A percentile compares a stretch with the other conserved stretches of the same genome.
Evolutionary conservation across 2,797 vertebrate species (phyloP).

Genomic region (Prionace glauca): DNA sequence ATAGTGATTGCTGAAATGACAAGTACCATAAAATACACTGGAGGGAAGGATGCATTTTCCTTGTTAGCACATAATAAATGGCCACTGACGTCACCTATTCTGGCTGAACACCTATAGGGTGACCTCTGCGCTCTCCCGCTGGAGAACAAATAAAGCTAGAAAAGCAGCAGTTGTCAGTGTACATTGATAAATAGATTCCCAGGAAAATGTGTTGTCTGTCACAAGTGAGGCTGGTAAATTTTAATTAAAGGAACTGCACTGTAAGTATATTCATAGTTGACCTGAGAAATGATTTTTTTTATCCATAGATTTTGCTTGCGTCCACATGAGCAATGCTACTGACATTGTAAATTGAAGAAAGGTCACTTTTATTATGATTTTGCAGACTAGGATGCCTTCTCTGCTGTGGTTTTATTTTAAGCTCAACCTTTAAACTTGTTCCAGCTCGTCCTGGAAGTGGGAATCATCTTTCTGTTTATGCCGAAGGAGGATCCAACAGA

Average conservation of each 20-base stretch:
- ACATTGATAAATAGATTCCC: slow-evolving; percentile 25
- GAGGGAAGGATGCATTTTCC: slow-evolving; percentile 11
- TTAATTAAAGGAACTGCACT: slow-evolving; percentile 23
- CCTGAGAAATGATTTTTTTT: slow-evolving; percentile 23
- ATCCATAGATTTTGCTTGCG: not conserved
- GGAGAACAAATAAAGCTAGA: slow-evolving; percentile 28
- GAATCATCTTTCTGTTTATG: not conserved
- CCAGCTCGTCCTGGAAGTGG: not conserved
- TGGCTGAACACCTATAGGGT: slow-evolving; percentile 1
- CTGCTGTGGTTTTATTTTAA: not conserved
- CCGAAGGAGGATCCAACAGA: not conserved
- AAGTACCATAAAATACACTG: slow-evolving; percentile 30
- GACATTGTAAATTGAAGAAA: not conserved
- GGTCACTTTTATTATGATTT: not conserved
- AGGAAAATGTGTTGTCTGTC: slow-evolving; percentile 35
- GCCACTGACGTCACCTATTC: slow-evolving; percentile 14
- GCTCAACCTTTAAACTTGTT: not conserved
- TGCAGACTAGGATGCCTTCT: slow-evolving; percentile 6
- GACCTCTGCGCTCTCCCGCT: slow-evolving; percentile 22
- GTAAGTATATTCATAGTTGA: slow-evolving; percentile 26
- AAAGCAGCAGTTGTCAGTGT: slow-evolving; percentile 22
- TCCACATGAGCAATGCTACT: not conserved
- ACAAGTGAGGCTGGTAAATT: slow-evolving; percentile 26
- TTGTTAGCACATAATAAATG: slow-evolving; percentile 35
- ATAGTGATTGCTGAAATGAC: slow-evolving; percentile 35